Conservation (phyloP, 2,113 vertebrate genomes). For the Chelonoidis abingdonii region DNA sequence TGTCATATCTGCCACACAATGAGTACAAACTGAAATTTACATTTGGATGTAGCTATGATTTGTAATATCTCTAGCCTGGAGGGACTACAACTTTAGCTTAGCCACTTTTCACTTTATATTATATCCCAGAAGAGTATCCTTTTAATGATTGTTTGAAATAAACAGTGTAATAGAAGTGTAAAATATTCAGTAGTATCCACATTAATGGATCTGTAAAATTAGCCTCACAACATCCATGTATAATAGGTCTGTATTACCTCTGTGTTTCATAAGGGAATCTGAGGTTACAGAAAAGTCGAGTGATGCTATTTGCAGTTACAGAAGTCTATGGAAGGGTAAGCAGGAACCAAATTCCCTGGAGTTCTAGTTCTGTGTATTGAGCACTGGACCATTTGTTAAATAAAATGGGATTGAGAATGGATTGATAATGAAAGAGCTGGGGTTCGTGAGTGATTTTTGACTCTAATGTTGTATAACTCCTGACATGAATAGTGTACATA, state of each 20-base stretch:
- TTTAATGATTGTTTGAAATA: neutral
- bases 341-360: neutral
- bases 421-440: neutral
- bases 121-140: neutral
- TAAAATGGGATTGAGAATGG: neutral
- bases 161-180: too few species aligned
- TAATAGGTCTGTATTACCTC: neutral
- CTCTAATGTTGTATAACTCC: neutral
- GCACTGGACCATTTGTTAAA: neutral
- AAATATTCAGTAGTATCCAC: too few species aligned
- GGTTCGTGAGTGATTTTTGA: neutral
- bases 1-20: neutral
- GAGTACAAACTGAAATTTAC: neutral
- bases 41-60: neutral
- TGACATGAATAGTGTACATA: neutral
- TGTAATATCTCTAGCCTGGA: neutral
- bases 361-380: neutral
- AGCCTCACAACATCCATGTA: neutral
- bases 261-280: neutral
- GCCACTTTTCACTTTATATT: neutral
- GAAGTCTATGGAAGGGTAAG: neutral
- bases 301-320: neutral
- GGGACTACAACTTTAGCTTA: neutral
- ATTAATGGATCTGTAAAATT: neutral
- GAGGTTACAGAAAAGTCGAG: neutral